Base-by-base conservation (phyloP, 2,797 vertebrate species). In the Eospalax fontanierii region DNA sequence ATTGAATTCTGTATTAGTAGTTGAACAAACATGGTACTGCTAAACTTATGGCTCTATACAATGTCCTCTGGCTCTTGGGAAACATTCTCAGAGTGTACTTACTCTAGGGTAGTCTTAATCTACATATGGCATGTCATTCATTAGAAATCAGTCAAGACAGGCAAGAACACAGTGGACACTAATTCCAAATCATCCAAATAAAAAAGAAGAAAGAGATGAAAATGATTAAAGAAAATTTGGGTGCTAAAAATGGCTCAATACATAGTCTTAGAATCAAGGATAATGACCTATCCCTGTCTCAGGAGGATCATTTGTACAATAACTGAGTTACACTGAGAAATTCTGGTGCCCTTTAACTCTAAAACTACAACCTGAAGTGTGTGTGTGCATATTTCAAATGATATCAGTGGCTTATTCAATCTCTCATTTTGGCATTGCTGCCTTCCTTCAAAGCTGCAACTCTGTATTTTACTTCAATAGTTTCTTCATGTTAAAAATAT, bases 121-220 rank as follows among this genome's bases (percentile, higher is more conserved):
- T 89, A 63, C 46, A 73, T 14, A 76, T 68, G 46, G 33, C 50
- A 91, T 83, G 71, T 79, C 50, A 87, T 75, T 61, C 19, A 18
- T 83, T 76, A 81, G 19, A 35, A 81, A 68, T 73, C 54, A 66
- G 50, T 16, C n/a, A 82, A 91, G 73, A 92, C 8, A 50, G 65
- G 46, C n/a, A 46, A 88, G 46, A 73, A 85, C 24, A 85, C 30
- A n/a, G 46, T n/a, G 78, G 75, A 93, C 35, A 40, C 21, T 33
- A 26, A 74, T 87, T 81, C 30, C 21, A 26, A 66, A 65, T 71
- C 65, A 92, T 35, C 65, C 46, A 59, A 54, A 35, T 73, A 54
- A 89, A 85, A 95, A 71, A 22, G 19, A 85, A 54, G 81, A 73
- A 87, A 95, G 71, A 50, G 76, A 91, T 86, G 71, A 76, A 59